These are phyloP conservation scores for Malachius bipustulatus DNA, from an alignment of 2,888 invertebrate genomes.

Conservation along the genomic window DNA sequence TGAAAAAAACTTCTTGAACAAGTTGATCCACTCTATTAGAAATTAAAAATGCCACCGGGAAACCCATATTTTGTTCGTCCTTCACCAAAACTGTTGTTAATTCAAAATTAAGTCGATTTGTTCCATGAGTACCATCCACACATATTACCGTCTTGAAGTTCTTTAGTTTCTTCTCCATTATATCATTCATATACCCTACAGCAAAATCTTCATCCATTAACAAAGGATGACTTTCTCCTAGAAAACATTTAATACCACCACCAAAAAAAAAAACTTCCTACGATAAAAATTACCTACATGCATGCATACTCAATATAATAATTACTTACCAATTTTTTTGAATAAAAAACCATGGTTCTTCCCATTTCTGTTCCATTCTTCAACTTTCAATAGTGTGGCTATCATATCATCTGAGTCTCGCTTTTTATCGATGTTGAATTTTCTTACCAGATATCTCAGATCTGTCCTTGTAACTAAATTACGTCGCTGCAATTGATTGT, in stretches of 20 bases:
- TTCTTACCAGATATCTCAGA: conserved; percentile 4
- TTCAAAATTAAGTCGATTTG: conserved; percentile 9
- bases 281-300: conserved; percentile 4
- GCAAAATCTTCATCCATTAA: conserved; percentile 4
- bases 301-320: no score
- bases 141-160: conserved; percentile 4
- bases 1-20: conserved; percentile 20
- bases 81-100: conserved; percentile 6
- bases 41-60: conserved; percentile 5
- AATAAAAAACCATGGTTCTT: conserved; percentile 15
- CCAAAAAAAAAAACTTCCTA: conserved; percentile 6
- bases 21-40: conserved; percentile 13
- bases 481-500: no score
- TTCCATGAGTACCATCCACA: conserved; percentile 4
- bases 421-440: conserved; percentile 11
- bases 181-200: conserved; percentile 4
- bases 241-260: conserved; percentile 5
- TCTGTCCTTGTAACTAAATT: conserved; percentile 2
- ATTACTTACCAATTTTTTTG: conserved; percentile 15
- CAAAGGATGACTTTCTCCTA: conserved; percentile 5
- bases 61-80: conserved; percentile 7
- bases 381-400: conserved; percentile 12
- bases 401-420: conserved; percentile 15
- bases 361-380: conserved; percentile 14
- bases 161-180: conserved; percentile 3